Evolutionary conservation across 2,888 invertebrate species (phyloP).

Genomic region (Platycnemis pennipes): DNA sequence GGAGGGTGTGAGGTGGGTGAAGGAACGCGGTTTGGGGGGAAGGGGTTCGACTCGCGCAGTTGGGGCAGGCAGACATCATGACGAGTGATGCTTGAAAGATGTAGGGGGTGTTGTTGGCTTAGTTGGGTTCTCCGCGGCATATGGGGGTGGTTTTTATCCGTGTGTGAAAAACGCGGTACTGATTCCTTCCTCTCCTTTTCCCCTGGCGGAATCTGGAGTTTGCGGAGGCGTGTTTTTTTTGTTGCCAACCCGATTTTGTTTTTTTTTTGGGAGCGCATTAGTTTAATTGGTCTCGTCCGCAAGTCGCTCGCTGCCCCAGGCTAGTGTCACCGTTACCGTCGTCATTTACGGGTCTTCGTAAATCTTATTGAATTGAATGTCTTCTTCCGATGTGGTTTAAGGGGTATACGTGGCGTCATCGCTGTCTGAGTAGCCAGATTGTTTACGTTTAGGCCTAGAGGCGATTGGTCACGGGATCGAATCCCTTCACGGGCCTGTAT

Average conservation of each 20-base stretch:
- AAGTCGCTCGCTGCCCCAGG: not conserved
- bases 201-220: not conserved
- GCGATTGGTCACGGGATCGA: too few relatives aligned
- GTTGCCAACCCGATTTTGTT: not conserved
- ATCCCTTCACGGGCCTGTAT: too few relatives aligned
- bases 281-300: not conserved
- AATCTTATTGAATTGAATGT: too few relatives aligned
- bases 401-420: too few relatives aligned
- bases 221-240: not conserved
- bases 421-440: too few relatives aligned
- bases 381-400: too few relatives aligned
- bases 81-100: not conserved
- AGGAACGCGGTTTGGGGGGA: not conserved
- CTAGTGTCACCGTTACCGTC: too few relatives aligned
- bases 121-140: not conserved
- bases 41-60: not conserved
- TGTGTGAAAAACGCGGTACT: not conserved
- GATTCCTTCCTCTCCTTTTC: not conserved
- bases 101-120: not conserved
- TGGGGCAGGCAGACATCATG: not conserved
- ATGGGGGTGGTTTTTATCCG: not conserved
- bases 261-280: not conserved
- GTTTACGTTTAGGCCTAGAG: too few relatives aligned
- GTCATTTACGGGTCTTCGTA: too few relatives aligned
- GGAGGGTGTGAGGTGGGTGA: not conserved